Base-by-base conservation (phyloP, 2,888 invertebrate species). In the Lasioglossum zephyrum region DNA sequence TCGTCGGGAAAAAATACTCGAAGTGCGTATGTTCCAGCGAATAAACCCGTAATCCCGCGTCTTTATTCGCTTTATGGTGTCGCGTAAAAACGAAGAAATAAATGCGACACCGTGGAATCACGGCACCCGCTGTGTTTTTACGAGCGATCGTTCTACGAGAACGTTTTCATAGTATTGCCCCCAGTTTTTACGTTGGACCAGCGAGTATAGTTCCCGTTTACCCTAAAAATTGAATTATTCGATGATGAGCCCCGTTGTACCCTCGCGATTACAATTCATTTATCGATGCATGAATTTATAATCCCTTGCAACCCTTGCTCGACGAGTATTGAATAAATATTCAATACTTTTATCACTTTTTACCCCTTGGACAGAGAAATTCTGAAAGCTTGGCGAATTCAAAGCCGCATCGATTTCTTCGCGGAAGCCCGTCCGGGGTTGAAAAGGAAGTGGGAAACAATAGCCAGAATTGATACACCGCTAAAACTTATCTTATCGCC, bases 111-210 rank as follows among this genome's bases (percentile, higher is more conserved):
- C 39, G 41, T 41, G 31, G 53, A 73, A 80, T 41, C 79, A 16
- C 36, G 18, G 31, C n/a, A 13, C 22, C 47, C n/a, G 70, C n/a
- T 13, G 41, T 31, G 72, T 76, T 88, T 44, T 88, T 81, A 88
- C 73, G 79, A 79, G 85, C 49, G 41, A 60, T 73, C 66, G 41
- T 79, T 88, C 83, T 73, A 69, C 16, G 36, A 47, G 57, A 26
- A 22, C 81, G 41, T 79, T 39, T 36, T 63, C 36, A n/a, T 36
- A 66, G 73, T 18, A 47, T 49, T 36, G 47, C 44, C 22, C 26
- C 69, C 69, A 22, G 36, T 66, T 39, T 18, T 66, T 31, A 18
- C 16, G 18, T 63, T 31, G 6, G 63, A 31, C 31, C 6, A 0
- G 31, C 6, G 16, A 6, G 16, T 2, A 18, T 31, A 18, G 31